Conservation (phyloP, 2,888 invertebrate genomes). For the Temnothorax rugatulus region DNA sequence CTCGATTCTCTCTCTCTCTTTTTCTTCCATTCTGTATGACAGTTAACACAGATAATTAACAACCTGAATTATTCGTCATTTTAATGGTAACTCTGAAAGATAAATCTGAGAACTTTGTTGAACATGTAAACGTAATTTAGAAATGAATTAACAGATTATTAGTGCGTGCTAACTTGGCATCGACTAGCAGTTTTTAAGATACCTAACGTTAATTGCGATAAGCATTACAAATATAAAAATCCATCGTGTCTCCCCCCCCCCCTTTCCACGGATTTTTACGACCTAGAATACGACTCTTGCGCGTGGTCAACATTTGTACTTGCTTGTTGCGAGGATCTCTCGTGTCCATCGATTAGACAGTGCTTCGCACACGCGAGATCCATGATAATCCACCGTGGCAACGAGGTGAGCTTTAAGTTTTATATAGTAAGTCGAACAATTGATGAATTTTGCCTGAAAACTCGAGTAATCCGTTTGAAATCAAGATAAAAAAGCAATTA, state of each 20-base stretch:
- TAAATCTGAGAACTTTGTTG: slow-evolving; percentile 24
- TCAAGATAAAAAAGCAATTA: neutral
- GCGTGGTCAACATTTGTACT: neutral
- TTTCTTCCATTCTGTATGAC: neutral
- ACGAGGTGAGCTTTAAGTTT: slow-evolving; percentile 11
- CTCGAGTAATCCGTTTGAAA: neutral
- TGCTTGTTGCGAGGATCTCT: slow-evolving; percentile 13
- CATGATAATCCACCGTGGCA: slow-evolving; percentile 27
- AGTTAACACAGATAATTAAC: slow-evolving; percentile 22
- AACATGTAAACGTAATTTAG: neutral
- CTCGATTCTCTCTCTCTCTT: neutral
- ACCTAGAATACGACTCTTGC: neutral
- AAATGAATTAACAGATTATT: neutral
- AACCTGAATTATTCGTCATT: slow-evolving; percentile 46
- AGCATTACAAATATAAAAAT: slow-evolving; percentile 7
- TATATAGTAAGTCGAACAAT: neutral
- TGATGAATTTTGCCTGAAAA: slow-evolving; percentile 17
- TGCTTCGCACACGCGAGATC: slow-evolving; percentile 43
- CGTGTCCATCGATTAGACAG: slow-evolving; percentile 50
- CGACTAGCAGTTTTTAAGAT: neutral
- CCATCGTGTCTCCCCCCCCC: neutral
- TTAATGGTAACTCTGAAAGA: slow-evolving; percentile 22
- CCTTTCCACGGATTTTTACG: neutral
- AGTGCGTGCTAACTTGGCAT: neutral
- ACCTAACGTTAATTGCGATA: slow-evolving; percentile 8